Evolutionary conservation across 2,113 vertebrate species (phyloP).

Genomic region (Psophia crepitans): DNA sequence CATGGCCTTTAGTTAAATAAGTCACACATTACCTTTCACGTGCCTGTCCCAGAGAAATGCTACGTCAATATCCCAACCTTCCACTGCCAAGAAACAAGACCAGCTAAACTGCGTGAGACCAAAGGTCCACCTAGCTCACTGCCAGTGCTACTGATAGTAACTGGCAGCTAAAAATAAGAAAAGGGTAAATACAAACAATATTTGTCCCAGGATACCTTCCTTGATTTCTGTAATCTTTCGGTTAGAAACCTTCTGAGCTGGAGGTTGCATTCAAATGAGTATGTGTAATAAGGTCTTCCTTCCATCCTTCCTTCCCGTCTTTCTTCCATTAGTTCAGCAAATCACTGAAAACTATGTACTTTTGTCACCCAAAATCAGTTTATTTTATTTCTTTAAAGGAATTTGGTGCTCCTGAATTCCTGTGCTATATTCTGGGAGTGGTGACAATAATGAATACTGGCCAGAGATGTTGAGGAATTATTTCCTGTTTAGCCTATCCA

Average conservation of each 20-base stretch:
- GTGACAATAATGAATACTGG: not conserved
- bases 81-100: not conserved
- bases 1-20: constrained; percentile 1
- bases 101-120: not conserved
- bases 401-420: not conserved
- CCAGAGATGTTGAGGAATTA: not conserved
- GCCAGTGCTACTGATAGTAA: not conserved
- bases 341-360: not conserved
- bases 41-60: not conserved
- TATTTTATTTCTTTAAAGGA: not conserved
- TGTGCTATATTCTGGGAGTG: not conserved
- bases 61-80: not conserved
- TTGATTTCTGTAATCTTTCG: not conserved
- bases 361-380: not conserved
- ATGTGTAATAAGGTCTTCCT: not conserved
- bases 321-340: not conserved
- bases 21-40: constrained; percentile 34
- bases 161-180: not conserved
- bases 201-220: not conserved
- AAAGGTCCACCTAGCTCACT: constrained; percentile 6
- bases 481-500: not conserved
- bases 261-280: not conserved
- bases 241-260: not conserved
- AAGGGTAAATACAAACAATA: constrained; percentile 10
- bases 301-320: not conserved